Evolutionary conservation across 2,888 invertebrate genomes (phyloP).

Genomic region (Diabrotica balteata): DNA sequence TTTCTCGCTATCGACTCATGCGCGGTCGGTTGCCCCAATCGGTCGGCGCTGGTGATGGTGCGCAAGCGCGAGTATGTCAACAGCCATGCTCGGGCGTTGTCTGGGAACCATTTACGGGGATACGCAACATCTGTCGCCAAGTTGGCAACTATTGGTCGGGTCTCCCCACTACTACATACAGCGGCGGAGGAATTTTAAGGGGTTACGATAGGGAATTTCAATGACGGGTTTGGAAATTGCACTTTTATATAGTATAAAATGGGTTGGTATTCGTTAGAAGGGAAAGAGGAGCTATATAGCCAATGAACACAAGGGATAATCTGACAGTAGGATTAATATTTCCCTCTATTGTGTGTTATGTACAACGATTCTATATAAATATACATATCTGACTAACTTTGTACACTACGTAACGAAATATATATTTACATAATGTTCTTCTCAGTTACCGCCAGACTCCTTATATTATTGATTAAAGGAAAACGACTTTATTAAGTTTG

Average conservation of each 20-base stretch:
- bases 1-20: constrained; percentile 22
- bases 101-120: constrained; percentile 42
- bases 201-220: constrained; percentile 16
- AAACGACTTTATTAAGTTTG: no score
- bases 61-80: constrained; percentile 42
- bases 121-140: constrained; percentile 37
- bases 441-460: no score
- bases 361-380: background rate
- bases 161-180: constrained; percentile 41
- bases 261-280: background rate
- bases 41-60: constrained; percentile 23
- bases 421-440: no score
- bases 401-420: no score
- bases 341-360: no score
- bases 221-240: constrained; percentile 19
- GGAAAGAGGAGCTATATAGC: background rate
- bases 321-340: no score
- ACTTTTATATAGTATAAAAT: background rate
- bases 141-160: constrained; percentile 44
- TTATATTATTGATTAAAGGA: no score
- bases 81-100: constrained; percentile 49
- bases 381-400: background rate
- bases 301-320: background rate
- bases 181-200: constrained; percentile 36
- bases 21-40: constrained; percentile 46